Base-by-base conservation (phyloP, 2,888 invertebrate species). In the Lochmaea capreae region DNA sequence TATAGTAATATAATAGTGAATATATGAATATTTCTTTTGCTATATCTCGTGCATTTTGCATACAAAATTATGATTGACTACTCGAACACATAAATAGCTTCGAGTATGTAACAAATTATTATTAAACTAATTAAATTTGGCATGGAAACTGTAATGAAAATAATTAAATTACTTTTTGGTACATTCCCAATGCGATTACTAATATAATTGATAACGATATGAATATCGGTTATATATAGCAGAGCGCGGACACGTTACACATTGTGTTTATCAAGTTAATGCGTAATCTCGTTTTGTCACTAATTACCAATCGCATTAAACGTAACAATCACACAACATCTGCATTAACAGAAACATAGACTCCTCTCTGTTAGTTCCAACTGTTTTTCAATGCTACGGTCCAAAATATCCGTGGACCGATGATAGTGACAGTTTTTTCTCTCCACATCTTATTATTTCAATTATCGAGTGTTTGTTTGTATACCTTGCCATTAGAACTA, bases 221-320 rank as follows among this genome's bases (percentile, higher is more conserved):
- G 39, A 52, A 54, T 33, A 33, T 33, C 33, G 33, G 33, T 33
- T 33, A 26, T 26, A 26, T 26, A 26, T 52, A 70, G 59, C 39
- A 39, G 14, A 26, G 33, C 61, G n/a, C 33, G 39, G 39, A 71
- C 43, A 65, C 63, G 14, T 65, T 63, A 22, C 54, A 46, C 18
- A 26, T 18, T 11, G 16, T 63, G 57, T 65, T 57, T 58, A 65
- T 65, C 57, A 65, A 70, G 65, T 65, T 54, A 70, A 63, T 39
- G 69, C 54, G 42, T 65, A 65, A 70, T 70, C 70, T 54, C 46
- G 65, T 54, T 42, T 65, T 73, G 68, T 65, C 67, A 65, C 49
- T 58, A 57, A 65, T 63, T 33, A 65, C 57, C 67, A 72, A 67
- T 58, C 52, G 26, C 62, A 58, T 67, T 52, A 46, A 57, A 62